These are phyloP conservation scores for Pseudomyrmex pallidus DNA, from an alignment of 1,140 invertebrate genomes.

Conservation along the genomic window DNA sequence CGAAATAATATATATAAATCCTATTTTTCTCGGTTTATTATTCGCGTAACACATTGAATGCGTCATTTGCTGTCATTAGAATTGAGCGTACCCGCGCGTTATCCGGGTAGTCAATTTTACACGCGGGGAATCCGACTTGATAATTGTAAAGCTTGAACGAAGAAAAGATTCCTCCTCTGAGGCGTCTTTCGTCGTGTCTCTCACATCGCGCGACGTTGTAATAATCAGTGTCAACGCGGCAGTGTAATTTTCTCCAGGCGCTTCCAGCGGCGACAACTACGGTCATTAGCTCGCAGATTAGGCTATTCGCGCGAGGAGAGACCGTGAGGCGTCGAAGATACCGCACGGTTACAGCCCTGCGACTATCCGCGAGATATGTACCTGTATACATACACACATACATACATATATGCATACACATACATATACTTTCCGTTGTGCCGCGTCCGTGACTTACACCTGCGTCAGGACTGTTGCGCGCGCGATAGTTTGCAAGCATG, in stretches of 20 bases:
- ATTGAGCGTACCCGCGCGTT: not conserved
- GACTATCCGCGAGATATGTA: not conserved
- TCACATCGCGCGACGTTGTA: slow-evolving; percentile 25
- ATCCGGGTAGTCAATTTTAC: too few relatives aligned
- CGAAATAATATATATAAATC: not conserved
- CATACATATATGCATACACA: too few relatives aligned
- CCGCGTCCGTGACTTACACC: slow-evolving; percentile 12
- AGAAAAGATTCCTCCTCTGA: not conserved
- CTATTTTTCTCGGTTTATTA: not conserved
- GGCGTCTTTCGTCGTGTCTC: not conserved
- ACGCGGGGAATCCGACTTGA: slow-evolving; percentile 7
- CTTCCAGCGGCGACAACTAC: slow-evolving; percentile 40
- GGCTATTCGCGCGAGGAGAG: slow-evolving; percentile 19
- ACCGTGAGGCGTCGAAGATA: not conserved
- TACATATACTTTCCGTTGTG: too few relatives aligned
- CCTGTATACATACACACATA: not conserved
- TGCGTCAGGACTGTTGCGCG: slow-evolving; percentile 14
- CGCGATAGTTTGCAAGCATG: slow-evolving; percentile 77
- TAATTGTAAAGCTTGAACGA: not conserved
- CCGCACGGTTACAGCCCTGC: slow-evolving; percentile 28
- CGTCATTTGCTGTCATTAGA: not conserved
- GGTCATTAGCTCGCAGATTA: slow-evolving; percentile 52
- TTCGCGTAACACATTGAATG: not conserved
- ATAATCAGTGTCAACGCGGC: slow-evolving; percentile 49
- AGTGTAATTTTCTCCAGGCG: slow-evolving; percentile 30